phyloP scores from a whole-genome alignment of 2,797 vertebrate genomes.

The Telmatherina bonti region DNA sequence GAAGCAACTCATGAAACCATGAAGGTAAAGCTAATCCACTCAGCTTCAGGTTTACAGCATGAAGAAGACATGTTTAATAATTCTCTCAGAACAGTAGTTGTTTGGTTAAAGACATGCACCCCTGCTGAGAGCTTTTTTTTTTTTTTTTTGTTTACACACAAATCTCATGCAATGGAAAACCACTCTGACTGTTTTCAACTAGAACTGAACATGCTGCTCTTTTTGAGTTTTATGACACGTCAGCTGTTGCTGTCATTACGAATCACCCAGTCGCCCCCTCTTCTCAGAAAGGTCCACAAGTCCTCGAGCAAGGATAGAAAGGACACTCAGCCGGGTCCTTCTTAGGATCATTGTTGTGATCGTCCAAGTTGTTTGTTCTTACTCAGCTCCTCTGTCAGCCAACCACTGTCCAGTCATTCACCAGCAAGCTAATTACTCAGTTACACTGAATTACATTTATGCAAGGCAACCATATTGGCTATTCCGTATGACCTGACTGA shows the following conservation, averaged over 20 bases:
- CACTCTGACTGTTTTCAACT: slow-evolving; percentile 17
- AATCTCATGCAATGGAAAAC: too few species aligned
- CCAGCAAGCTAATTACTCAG: slow-evolving; percentile 65
- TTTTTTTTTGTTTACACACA: too few species aligned
- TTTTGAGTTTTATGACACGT: slow-evolving; percentile 11
- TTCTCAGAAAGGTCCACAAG: slow-evolving; percentile 53
- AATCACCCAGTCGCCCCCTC: slow-evolving; percentile 31
- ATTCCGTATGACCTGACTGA: background rate
- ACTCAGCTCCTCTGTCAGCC: slow-evolving; percentile 55
- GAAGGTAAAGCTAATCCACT: slow-evolving; percentile 66
- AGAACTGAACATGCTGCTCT: slow-evolving; percentile 17
- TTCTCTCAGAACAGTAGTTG: slow-evolving; percentile 36
- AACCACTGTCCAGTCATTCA: slow-evolving; percentile 69
- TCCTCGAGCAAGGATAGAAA: slow-evolving; percentile 70
- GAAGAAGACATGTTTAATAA: slow-evolving; percentile 15
- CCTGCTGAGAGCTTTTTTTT: too few species aligned
- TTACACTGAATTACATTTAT: background rate
- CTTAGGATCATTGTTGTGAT: slow-evolving; percentile 69
- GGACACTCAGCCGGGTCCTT: slow-evolving; percentile 69
- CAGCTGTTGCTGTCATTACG: slow-evolving; percentile 24
- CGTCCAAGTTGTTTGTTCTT: slow-evolving; percentile 64
- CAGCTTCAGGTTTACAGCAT: slow-evolving; percentile 11
- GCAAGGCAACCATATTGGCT: background rate
- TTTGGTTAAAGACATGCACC: slow-evolving; percentile 36
- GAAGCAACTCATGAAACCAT: slow-evolving; percentile 61